Base-by-base conservation (phyloP, 2,113 vertebrate genomes). In the Mustelus asterias region DNA sequence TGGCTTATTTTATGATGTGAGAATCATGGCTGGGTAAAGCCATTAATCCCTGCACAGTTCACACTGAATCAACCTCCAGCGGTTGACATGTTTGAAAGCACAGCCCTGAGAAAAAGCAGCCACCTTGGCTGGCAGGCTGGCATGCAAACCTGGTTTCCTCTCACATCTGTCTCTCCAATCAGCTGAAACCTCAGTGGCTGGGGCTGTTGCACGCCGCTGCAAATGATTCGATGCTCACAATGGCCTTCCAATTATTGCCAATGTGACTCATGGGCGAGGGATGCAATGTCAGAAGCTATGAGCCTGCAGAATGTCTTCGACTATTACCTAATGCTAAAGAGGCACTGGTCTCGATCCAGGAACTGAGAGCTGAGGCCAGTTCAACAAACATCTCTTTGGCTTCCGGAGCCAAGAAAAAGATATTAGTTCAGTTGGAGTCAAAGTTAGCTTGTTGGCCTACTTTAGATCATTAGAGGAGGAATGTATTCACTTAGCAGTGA, bases 201-300 rank as follows among this genome's bases (percentile, higher is more conserved):
- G 26, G 60, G 16, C 22, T 10, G 48, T 37, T 20, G 33, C 9
- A 65, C 33, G 33, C 20, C 37, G 60, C 60, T 65, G n/a, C 60
- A 37, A 37, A 22, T 37, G 89, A 41, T 63, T 65, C 16, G 60
- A 65, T 22, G 16, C 33, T 37, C 37, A 67, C 89, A 41, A 9
- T 93, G 89, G 60, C 60, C 18, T 37, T 37, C 60, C 60, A 18
- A 37, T 93, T 67, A 37, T 29, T 65, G 33, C 60, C 20, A 33
- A 37, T 41, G 63, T 93, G 89, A 65, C 60, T 93, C 89, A 93
- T 65, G n/a, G 89, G 60, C n/a, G 37, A 93, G 60, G 29, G 89
- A 65, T 65, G 89, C n/a, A 5, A n/a, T 93, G 89, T 65, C 58
- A 93, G 60, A 83, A 41, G 1, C 33, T 20, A 37, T n/a, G 89